Evolutionary conservation across 2,113 vertebrate species (phyloP).

Genomic region (Camelus dromedarius): DNA sequence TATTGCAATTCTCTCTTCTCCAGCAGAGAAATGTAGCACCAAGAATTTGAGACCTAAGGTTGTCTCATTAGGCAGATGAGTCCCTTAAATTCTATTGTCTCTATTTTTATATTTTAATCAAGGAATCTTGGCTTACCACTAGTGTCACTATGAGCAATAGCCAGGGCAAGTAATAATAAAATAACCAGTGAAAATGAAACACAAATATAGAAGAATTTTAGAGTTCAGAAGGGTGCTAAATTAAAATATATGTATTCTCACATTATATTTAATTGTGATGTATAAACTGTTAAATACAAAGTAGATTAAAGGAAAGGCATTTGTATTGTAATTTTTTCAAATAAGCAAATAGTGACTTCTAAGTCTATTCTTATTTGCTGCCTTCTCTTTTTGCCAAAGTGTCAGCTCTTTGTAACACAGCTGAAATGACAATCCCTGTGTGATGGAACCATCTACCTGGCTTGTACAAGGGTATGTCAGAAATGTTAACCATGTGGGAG

Average conservation of each 20-base stretch:
- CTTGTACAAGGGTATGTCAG: conserved; percentile 41
- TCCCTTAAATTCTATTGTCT: neutral
- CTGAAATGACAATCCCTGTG: neutral
- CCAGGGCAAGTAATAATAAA: neutral
- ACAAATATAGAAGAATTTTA: neutral
- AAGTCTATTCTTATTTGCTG: conserved; percentile 16
- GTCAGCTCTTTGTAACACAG: conserved; percentile 32
- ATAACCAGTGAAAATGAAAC: neutral
- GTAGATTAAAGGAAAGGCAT: neutral
- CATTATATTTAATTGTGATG: neutral
- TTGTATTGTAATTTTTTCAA: neutral
- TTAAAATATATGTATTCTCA: neutral
- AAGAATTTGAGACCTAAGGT: neutral
- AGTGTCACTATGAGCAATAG: neutral
- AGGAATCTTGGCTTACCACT: neutral
- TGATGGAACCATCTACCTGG: conserved; percentile 38
- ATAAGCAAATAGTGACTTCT: neutral
- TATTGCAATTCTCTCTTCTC: neutral
- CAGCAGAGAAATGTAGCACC: neutral
- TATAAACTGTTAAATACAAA: conserved; percentile 25
- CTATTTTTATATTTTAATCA: conserved; percentile 14
- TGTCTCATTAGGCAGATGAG: neutral
- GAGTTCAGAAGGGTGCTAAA: neutral
- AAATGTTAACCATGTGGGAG: conserved; percentile 74
- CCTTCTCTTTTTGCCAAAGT: neutral